These are phyloP conservation scores for Vollenhovia emeryi DNA, from an alignment of 1,140 invertebrate species.

Conservation along the genomic window DNA sequence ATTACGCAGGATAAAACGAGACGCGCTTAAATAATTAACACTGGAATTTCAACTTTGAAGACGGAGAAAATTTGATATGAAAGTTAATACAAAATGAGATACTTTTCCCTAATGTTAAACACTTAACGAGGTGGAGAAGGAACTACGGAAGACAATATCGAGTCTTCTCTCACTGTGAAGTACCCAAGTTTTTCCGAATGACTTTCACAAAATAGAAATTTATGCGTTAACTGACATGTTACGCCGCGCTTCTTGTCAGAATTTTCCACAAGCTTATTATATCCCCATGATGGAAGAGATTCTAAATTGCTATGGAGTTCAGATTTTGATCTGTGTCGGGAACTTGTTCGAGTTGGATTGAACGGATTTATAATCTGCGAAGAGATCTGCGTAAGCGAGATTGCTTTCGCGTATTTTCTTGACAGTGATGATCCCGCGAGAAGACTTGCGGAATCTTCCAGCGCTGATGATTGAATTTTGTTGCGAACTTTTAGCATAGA, in stretches of 20 bases:
- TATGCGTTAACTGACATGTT: slow-evolving; percentile 17
- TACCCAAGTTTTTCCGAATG: background rate
- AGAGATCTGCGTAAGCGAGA: slow-evolving; percentile 27
- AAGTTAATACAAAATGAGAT: background rate
- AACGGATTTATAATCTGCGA: slow-evolving; percentile 42
- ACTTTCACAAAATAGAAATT: background rate
- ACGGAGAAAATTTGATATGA: background rate
- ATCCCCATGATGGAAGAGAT: slow-evolving; percentile 8
- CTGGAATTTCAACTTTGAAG: background rate
- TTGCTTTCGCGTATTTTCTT: slow-evolving; percentile 40
- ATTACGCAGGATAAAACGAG: background rate
- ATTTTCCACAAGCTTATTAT: slow-evolving; percentile 28
- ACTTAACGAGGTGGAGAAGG: background rate
- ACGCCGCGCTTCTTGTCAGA: background rate
- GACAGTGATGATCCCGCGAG: background rate
- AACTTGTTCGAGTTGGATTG: slow-evolving; percentile 39
- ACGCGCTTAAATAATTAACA: background rate
- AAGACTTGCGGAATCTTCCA: background rate
- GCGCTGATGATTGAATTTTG: slow-evolving; percentile 12
- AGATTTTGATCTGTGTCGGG: slow-evolving; percentile 11
- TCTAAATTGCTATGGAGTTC: slow-evolving; percentile 19
- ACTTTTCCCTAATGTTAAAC: background rate
- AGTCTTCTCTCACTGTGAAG: background rate
- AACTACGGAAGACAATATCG: background rate
- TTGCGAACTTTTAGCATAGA: background rate